Evolutionary conservation across 2,888 invertebrate genomes (phyloP).

Genomic region (Odontocolon sp.): DNA sequence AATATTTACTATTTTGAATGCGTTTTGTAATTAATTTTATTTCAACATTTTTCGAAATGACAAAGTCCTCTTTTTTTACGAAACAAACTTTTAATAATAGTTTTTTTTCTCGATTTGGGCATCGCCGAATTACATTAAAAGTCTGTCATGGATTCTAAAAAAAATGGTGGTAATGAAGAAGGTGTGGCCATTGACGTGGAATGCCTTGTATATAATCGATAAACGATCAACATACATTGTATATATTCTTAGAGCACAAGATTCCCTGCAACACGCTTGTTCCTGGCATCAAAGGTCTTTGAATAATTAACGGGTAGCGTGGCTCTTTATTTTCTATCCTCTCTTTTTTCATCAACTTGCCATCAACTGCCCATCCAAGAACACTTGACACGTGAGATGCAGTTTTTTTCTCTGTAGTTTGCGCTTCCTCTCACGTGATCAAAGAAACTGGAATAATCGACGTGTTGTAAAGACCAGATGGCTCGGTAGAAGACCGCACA

Average conservation of each 20-base stretch:
- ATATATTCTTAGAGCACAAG: constrained; percentile 47
- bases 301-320: constrained; percentile 53
- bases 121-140: too few relatives aligned
- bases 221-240: constrained; percentile 44
- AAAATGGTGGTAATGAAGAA: too few relatives aligned
- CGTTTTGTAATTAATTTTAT: too few relatives aligned
- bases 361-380: constrained; percentile 30
- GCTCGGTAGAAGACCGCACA: constrained; percentile 31
- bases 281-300: constrained; percentile 47
- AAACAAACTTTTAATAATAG: too few relatives aligned
- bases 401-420: background rate
- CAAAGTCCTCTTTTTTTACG: too few relatives aligned
- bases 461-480: constrained; percentile 41
- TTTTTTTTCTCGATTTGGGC: too few relatives aligned
- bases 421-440: constrained; percentile 5
- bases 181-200: too few relatives aligned
- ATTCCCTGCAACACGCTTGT: constrained; percentile 21
- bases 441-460: constrained; percentile 35
- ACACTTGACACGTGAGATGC: constrained; percentile 10
- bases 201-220: too few relatives aligned
- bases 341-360: constrained; percentile 15
- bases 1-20: too few relatives aligned
- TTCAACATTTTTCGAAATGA: too few relatives aligned
- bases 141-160: too few relatives aligned
- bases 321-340: constrained; percentile 45